Conservation (phyloP, 2,888 invertebrate genomes). For the Catocala sponsa region DNA sequence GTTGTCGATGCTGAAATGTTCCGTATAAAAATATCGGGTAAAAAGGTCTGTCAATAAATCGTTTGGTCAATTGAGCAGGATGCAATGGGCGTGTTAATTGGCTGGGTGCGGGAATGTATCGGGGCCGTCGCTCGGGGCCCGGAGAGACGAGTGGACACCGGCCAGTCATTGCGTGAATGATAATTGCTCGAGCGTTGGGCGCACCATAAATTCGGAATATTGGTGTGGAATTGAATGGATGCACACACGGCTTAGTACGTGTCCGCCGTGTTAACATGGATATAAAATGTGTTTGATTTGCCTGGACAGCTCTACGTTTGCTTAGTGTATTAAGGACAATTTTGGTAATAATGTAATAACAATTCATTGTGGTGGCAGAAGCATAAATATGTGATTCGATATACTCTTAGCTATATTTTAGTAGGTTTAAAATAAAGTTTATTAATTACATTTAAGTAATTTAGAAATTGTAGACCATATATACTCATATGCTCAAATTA, state of each 20-base stretch:
- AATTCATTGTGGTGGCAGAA: no score
- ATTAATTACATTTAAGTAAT: no score
- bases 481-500: no score
- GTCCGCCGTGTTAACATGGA: conserved; percentile 26
- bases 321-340: neutral
- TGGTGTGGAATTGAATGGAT: conserved; percentile 76
- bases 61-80: conserved; percentile 77
- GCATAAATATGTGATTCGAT: no score
- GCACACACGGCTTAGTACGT: conserved; percentile 63
- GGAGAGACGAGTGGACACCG: conserved; percentile 73
- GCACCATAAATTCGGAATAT: conserved; percentile 75
- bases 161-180: conserved; percentile 80
- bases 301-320: conserved; percentile 2
- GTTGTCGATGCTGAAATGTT: conserved; percentile 44
- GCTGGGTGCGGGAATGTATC: conserved; percentile 68
- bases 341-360: no score
- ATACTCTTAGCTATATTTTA: no score
- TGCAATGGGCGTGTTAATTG: conserved; percentile 84
- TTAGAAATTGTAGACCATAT: no score
- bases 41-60: conserved; percentile 75
- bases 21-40: conserved; percentile 49
- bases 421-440: no score
- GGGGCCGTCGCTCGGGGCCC: conserved; percentile 42
- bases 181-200: conserved; percentile 75
- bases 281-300: conserved; percentile 43